Evolutionary conservation across 2,888 invertebrate species (phyloP), one percentile per base, ranked within the genome.

Genomic region (Macaria notata): DNA sequence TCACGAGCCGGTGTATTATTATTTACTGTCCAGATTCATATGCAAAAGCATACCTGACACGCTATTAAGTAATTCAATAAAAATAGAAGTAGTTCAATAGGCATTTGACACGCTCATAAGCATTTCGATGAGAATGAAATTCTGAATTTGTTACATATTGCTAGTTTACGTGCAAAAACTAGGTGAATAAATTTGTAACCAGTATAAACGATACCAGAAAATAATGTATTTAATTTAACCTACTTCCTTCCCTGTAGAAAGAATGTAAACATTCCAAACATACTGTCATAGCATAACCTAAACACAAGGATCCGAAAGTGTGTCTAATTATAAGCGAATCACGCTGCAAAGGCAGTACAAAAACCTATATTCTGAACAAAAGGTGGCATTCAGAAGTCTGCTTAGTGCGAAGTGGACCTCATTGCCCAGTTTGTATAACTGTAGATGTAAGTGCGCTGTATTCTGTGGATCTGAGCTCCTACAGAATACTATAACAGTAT

Each of bases 341-440:
- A 61, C 64, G 59, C 59, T 66, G 56, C 52, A 50, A 54, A 7
- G 33, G 45, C 45, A 54, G 55, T 76, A 74, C 59, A 73, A 61
- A 75, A 79, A 79, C 79, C 78, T 65, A 73, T 70, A 36, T 70
- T 70, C 19, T 60, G 44, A 43, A 75, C 73, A 78, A 78, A 76
- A 72, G 64, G 65, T 50, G 55, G 63, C 54, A 55, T 70, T 70
- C 68, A 71, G 64, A 55, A 62, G 66, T 66, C 57, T 36, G 44
- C 54, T 45, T 50, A 33, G 58, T 51, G 59, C 60, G 64, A 71
- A 70, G 68, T 67, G 62, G 68, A 64, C 59, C 59, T 61, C 58
- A 64, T 68, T 68, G 64, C 63, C 62, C 57, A 67, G 64, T 63
- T 65, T 63, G 64, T 54, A 56, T 68, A 69, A 70, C 69, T 65